A percentile compares a stretch with the other conserved stretches of the same genome.
phyloP scores from a whole-genome alignment of 2,888 invertebrate genomes.

The Aphodius granarius region DNA sequence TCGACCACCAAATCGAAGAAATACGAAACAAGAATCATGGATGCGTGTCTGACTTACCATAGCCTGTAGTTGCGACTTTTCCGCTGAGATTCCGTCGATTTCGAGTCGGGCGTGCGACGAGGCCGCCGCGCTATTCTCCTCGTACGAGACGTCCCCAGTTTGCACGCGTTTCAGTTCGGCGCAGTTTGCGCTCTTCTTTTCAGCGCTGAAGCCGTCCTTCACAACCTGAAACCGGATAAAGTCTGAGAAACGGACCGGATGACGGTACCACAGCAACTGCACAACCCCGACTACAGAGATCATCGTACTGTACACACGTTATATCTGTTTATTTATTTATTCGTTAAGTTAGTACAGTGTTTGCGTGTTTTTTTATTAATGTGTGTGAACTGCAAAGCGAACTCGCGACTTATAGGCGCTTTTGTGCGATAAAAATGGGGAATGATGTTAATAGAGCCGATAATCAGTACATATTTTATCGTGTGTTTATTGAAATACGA shows the following conservation, averaged over 20 bases:
- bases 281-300: neutral
- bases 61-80: slow-evolving; percentile 80
- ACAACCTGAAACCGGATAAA: slow-evolving; percentile 59
- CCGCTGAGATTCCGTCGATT: slow-evolving; percentile 82
- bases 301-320: neutral
- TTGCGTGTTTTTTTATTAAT: too few relatives aligned
- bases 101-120: slow-evolving; percentile 79
- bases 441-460: too few relatives aligned
- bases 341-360: neutral
- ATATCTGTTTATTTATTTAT: neutral
- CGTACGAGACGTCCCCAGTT: slow-evolving; percentile 80
- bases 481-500: too few relatives aligned
- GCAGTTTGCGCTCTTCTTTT: slow-evolving; percentile 72
- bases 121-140: slow-evolving; percentile 76
- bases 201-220: slow-evolving; percentile 80
- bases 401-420: too few relatives aligned
- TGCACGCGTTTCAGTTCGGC: slow-evolving; percentile 75
- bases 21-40: neutral
- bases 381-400: too few relatives aligned
- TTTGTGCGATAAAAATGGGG: too few relatives aligned
- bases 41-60: slow-evolving; percentile 62
- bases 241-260: neutral
- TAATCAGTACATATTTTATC: too few relatives aligned
- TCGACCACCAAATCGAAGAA: neutral
- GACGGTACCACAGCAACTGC: neutral